Base-by-base conservation (phyloP, 2,113 vertebrate species). In the Falcunculus frontatus region DNA sequence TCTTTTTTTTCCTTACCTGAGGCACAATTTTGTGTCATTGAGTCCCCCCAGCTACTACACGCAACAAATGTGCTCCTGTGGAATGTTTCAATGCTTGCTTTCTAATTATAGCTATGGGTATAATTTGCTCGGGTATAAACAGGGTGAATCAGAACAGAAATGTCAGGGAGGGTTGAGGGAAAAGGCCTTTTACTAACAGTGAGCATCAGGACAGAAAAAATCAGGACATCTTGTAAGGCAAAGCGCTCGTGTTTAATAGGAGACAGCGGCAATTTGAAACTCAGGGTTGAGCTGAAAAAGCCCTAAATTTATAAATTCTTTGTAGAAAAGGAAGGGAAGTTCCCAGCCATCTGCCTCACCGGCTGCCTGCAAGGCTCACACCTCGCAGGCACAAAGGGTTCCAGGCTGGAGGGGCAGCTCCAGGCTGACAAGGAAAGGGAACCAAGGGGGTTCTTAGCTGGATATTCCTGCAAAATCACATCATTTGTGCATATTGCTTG, bases 401-500 rank as follows among this genome's bases (percentile, higher is more conserved):
- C 90, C 90, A 87, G 77, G 11, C 59, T 20, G 74, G 16, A 18
- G 70, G 20, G 27, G 62, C 55, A 49, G 62, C 82, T 88, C 67
- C 50, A 27, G 74, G 75, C 70, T 90, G 93, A 11, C 33, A 6
- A n/a, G 19, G 63, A 33, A 26, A 4, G 56, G 56, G 60, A 87
- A 64, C 23, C 47, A 23, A 29, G 7, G 20, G 70, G 49, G 46
- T 22, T 37, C 78, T n/a, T 11, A 41, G 52, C 27, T 15, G 2
- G 8, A 3, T 16, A 17, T 16, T 67, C 17, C 83, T 32, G 70
- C 12, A 6, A 65, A 86, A 82, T 56, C 19, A 6, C 14, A 8
- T 4, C 12, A 1, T 10, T 30, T 16, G n/a, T 5, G 70, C 2
- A 20, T 0, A 0, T 12, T 11, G 2, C 15, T 72, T 0, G 3